Evolutionary conservation across 1,140 invertebrate species (phyloP), one percentile per base, ranked within the genome.

Genomic region (Carcinoscorpius rotundicauda): DNA sequence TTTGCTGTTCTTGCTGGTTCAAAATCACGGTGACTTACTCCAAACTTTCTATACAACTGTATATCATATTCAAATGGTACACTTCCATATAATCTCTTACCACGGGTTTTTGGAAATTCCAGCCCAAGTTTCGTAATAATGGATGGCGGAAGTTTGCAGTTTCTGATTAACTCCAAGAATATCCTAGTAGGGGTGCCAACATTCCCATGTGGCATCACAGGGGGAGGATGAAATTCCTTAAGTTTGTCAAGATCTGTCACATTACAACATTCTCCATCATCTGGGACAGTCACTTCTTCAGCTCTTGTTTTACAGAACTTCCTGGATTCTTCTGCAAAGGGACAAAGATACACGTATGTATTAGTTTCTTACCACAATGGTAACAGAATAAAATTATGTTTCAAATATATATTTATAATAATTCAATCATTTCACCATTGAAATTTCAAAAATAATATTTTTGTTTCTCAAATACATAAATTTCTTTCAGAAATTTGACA

Each of bases 151-250:
- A 84, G 70, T 64, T 74, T 69, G 72, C 83, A 84, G 55, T 76
- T 67, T 57, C 74, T 72, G 29, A 84, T 84, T 51, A 78, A 73
- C 4, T 78, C 71, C 52, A 83, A 64, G 71, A 84, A 84, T 57
- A 76, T 72, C 52, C 66, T 68, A 6, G 81, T 82, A 8, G 81
- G 77, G 6, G 83, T 84, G 49, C 83, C 83, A 58, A 84, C 81
- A 76, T 84, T 84, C 49, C 83, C 83, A 53, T 76, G 67, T 2
- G 76, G 80, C 79, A 82, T 80, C 4, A 79, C 64, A 63, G 71
- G 65, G 49, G 80, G 81, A 8, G 81, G 80, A 55, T 76, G 72
- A 64, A 82, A 69, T 70, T 82, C 81, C 61, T 75, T 71, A 55
- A 81, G 68, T 55, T 72, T 72, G n/a, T 71, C 49, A 10, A 79